Conservation (phyloP, 1,140 invertebrate genomes). For the Polyergus mexicanus region DNA sequence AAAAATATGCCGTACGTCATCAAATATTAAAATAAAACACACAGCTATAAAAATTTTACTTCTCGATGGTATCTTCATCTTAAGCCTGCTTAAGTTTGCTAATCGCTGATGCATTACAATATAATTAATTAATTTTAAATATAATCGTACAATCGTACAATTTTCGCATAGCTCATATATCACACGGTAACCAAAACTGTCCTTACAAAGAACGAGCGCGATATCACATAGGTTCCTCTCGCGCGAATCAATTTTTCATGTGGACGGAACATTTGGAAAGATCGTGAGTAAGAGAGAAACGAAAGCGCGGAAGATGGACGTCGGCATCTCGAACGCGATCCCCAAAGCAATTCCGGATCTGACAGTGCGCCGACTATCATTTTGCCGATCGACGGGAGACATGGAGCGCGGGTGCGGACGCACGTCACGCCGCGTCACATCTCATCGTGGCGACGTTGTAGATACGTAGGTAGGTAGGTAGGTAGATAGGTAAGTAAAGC, state of each 20-base stretch:
- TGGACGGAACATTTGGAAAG: slow-evolving; percentile 33
- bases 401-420: slow-evolving; percentile 45
- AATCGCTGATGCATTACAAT: background rate
- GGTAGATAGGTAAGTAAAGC: slow-evolving; percentile 44
- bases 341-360: slow-evolving; percentile 72
- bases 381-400: slow-evolving; percentile 50
- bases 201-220: background rate
- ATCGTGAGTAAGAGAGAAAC: background rate
- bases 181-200: background rate
- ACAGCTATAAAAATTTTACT: background rate
- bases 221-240: background rate
- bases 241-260: slow-evolving; percentile 58
- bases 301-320: slow-evolving; percentile 38
- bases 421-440: slow-evolving; percentile 64
- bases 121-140: background rate
- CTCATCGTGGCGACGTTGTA: slow-evolving; percentile 56
- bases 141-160: background rate
- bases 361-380: slow-evolving; percentile 66
- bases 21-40: no score
- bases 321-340: slow-evolving; percentile 56
- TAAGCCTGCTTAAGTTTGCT: background rate
- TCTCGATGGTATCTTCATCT: background rate
- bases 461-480: slow-evolving; percentile 29
- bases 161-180: background rate
- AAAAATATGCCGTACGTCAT: no score